Evolutionary conservation across 2,888 invertebrate genomes (phyloP), one percentile per base, ranked within the genome.

Genomic region (Portevinia maculata): DNA sequence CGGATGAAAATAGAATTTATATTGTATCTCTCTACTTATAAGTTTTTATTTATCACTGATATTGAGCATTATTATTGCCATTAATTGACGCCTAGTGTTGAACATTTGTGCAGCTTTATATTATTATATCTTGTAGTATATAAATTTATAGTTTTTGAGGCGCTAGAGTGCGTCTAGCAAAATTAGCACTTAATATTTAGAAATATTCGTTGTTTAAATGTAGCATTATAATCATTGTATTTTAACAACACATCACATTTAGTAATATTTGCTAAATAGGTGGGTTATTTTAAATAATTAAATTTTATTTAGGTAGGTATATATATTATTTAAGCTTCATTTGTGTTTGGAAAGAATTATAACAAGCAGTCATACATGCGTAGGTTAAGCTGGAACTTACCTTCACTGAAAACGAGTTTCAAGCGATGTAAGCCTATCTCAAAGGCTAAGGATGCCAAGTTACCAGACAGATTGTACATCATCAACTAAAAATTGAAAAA

Each of bases 21-120:
- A n/a, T n/a, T n/a, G n/a, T n/a, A n/a, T n/a, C n/a, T 24, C 2
- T 24, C 37, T 28, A 39, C 53, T n/a, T 53, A 50, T 53, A 44
- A 24, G 24, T n/a, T 41, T 64, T 73, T 64, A 73, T 73, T 73
- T 55, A 73, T 64, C 62, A 48, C 73, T 48, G 28, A 13, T 34
- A 28, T 55, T 46, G 62, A 64, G 48, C 46, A 64, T 55, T 52
- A 11, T 39, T 46, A 24, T 24, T 50, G 52, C 34, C 52, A 55
- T 28, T 73, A 64, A 73, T 64, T 73, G 62, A 64, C 62, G 19
- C 13, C 46, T 34, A 48, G 71, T 73, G 37, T 73, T 53, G 13
- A 28, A 69, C 30, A 57, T 57, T 57, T 57, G 55, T 69, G 69
- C 48, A 34, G 15, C 21, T 11, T 8, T 19, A 39, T 52, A 52